phyloP scores from a whole-genome alignment of 2,797 vertebrate species.

The Silurus aristotelis region DNA sequence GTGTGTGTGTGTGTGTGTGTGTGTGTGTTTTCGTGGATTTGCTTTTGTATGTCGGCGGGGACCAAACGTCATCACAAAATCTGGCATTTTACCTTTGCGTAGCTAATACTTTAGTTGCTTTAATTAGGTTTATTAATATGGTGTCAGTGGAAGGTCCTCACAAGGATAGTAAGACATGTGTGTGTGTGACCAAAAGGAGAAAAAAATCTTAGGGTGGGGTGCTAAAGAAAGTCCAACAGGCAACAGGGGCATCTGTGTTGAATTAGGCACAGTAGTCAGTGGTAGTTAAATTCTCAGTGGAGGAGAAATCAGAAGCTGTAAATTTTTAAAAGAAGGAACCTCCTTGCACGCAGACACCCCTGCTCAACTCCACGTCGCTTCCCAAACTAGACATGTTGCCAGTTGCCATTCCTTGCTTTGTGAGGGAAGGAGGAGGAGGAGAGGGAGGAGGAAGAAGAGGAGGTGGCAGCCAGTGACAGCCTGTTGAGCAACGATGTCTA shows the following conservation, averaged over 20 bases:
- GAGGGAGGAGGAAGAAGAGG: constrained; percentile 5
- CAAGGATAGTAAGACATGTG: background rate
- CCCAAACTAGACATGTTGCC: constrained; percentile 49
- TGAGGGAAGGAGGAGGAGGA: background rate
- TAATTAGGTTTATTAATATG: background rate
- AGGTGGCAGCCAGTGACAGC: constrained; percentile 36
- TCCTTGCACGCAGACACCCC: constrained; percentile 63
- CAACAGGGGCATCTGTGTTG: constrained; percentile 72
- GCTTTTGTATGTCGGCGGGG: background rate
- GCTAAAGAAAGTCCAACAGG: constrained; percentile 50
- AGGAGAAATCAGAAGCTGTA: constrained; percentile 74
- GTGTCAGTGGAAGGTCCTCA: background rate
- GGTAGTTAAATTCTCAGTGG: constrained; percentile 73
- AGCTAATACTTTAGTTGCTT: background rate
- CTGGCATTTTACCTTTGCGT: background rate
- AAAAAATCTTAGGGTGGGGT: constrained; percentile 41
- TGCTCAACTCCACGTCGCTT: constrained; percentile 10
- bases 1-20: no score
- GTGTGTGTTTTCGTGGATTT: background rate
- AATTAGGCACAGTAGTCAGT: constrained; percentile 79
- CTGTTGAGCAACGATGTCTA: constrained; percentile 32
- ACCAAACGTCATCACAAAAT: background rate
- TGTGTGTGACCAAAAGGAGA: constrained; percentile 11
- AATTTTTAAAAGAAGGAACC: constrained; percentile 76
- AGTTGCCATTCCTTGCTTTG: constrained; percentile 48